Percentiles rank a stretch among this genome's conserved stretches.
phyloP scores from a whole-genome alignment of 2,888 invertebrate species.

The Sepioteuthis lessoniana region DNA sequence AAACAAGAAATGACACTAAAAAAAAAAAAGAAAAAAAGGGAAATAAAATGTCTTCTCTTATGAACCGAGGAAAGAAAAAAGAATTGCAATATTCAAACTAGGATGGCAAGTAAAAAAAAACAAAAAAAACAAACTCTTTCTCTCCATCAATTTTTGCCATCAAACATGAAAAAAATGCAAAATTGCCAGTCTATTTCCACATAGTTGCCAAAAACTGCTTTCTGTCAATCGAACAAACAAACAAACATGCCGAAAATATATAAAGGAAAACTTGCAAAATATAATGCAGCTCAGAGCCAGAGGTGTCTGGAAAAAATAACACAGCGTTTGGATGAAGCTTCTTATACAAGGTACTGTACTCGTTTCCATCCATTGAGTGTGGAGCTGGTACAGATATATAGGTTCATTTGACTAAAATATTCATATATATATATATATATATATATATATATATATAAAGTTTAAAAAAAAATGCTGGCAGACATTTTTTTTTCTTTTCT shows the following conservation, averaged over 20 bases:
- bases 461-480: not conserved
- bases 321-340: conserved; percentile 36
- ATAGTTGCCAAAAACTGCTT: conserved; percentile 33
- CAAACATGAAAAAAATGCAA: not conserved
- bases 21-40: not conserved
- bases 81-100: not conserved
- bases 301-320: not conserved
- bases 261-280: not conserved
- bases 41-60: not conserved
- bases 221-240: conserved; percentile 14
- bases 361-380: conserved; percentile 23
- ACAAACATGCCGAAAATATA: not conserved
- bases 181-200: conserved; percentile 21
- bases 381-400: conserved; percentile 1
- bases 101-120: not conserved
- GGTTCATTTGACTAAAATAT: not conserved
- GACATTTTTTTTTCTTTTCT: not conserved
- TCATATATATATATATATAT: too few relatives aligned
- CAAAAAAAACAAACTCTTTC: too few relatives aligned
- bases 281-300: conserved; percentile 33
- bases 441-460: too few relatives aligned
- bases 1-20: conserved; percentile 17
- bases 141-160: not conserved
- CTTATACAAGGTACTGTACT: conserved; percentile 47
- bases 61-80: conserved; percentile 25